Conservation (phyloP, 2,797 vertebrate species). For the Gambelia wislizenii region DNA sequence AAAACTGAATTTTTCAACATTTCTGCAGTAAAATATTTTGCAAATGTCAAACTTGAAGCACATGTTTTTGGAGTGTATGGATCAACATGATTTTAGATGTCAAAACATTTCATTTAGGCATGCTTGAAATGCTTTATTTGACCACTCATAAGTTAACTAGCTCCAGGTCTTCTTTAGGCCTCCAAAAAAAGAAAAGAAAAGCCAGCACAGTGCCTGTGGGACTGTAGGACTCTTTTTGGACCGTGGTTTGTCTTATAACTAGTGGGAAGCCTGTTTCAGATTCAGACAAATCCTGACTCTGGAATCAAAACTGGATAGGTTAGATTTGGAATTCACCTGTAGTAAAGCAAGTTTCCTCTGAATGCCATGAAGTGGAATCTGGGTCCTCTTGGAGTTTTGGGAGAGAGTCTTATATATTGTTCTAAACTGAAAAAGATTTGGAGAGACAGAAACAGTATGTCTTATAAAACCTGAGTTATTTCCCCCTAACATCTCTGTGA, state of each 20-base stretch:
- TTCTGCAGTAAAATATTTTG: constrained; percentile 41
- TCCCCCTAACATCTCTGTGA: neutral
- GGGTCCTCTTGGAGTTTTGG: neutral
- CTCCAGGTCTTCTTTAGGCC: neutral
- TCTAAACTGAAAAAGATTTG: no score
- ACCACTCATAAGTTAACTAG: constrained; percentile 1
- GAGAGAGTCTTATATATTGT: no score
- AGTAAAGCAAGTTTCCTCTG: neutral
- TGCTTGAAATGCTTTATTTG: constrained; percentile 29
- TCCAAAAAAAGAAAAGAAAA: neutral
- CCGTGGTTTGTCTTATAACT: neutral
- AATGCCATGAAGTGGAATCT: neutral
- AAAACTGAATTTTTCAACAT: constrained; percentile 32
- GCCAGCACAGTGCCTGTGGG: neutral
- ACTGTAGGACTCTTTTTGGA: neutral
- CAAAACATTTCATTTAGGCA: constrained; percentile 37
- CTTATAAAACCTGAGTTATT: neutral
- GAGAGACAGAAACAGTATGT: neutral
- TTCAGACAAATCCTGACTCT: neutral
- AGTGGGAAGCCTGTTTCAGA: neutral
- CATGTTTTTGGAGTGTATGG: constrained; percentile 18
- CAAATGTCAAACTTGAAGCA: constrained; percentile 40
- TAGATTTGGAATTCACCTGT: neutral
- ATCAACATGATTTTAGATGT: constrained; percentile 33
- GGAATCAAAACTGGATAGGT: neutral